phyloP scores from a whole-genome alignment of 2,888 invertebrate species.

The Ypsolopha scabrella region DNA sequence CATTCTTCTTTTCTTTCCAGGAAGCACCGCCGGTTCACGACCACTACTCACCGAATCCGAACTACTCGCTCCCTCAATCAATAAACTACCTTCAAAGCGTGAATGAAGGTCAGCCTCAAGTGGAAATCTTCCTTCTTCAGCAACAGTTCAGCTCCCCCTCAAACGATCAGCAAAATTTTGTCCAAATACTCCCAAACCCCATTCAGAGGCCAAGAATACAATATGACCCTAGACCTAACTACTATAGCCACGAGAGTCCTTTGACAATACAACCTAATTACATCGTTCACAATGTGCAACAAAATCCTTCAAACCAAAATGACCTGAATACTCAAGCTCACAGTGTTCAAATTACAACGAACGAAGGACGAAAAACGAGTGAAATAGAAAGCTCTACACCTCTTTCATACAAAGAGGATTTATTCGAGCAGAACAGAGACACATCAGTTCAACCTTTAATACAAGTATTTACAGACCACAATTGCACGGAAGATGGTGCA shows the following conservation, averaged over 20 bases:
- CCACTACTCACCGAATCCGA: not conserved
- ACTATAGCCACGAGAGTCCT: slow-evolving; percentile 17
- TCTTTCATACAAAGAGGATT: slow-evolving; percentile 28
- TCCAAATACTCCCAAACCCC: not conserved
- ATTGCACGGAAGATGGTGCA: slow-evolving; percentile 34
- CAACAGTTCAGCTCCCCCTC: slow-evolving; percentile 30
- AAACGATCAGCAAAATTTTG: not conserved
- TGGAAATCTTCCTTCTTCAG: slow-evolving; percentile 39
- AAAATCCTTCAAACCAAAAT: slow-evolving; percentile 9
- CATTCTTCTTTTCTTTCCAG: not conserved
- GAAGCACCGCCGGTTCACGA: not conserved
- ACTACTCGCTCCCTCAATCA: not conserved
- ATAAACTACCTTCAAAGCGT: not conserved
- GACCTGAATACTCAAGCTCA: slow-evolving; percentile 13
- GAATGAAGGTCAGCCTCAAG: slow-evolving; percentile 14
- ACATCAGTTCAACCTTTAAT: slow-evolving; percentile 28
- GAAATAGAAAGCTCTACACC: slow-evolving; percentile 18
- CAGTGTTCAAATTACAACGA: not conserved
- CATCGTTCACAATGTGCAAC: slow-evolving; percentile 17
- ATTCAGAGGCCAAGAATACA: slow-evolving; percentile 3
- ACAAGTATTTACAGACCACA: slow-evolving; percentile 51
- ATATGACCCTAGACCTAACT: slow-evolving; percentile 17
- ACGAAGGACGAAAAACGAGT: not conserved
- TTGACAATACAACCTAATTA: slow-evolving; percentile 20
- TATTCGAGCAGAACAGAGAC: slow-evolving; percentile 23